Evolutionary conservation across 1,140 invertebrate species (phyloP).

Genomic region (Andricus grossulariae): DNA sequence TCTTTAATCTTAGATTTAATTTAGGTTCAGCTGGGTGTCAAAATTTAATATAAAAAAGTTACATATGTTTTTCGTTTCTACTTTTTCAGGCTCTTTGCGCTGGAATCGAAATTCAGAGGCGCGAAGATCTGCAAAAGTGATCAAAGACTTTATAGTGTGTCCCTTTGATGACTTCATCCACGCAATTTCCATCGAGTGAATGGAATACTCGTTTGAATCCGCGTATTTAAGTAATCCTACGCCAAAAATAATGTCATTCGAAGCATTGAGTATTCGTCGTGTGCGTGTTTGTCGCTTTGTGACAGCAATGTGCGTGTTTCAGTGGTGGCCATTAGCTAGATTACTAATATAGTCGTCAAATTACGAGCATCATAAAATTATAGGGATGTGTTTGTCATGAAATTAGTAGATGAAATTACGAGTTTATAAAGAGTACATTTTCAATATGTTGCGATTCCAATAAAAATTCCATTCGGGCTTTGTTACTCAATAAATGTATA

Average conservation of each 20-base stretch:
- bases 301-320: constrained; percentile 12
- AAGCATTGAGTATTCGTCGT: neutral
- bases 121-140: constrained; percentile 7
- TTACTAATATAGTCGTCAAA: constrained; percentile 29
- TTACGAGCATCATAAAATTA: constrained; percentile 21
- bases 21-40: no score
- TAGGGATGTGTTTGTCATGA: constrained; percentile 6
- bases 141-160: constrained; percentile 2
- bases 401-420: neutral
- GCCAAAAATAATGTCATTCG: constrained; percentile 5
- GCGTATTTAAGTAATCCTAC: constrained; percentile 6
- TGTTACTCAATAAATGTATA: no score
- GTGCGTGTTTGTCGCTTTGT: constrained; percentile 12
- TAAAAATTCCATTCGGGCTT: no score
- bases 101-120: no score
- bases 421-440: constrained; percentile 5
- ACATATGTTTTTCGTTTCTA: neutral
- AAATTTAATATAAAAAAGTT: no score
- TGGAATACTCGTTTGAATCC: neutral
- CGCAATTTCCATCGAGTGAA: constrained; percentile 1
- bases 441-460: no score
- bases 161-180: constrained; percentile 6
- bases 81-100: constrained; percentile 1
- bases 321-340: constrained; percentile 18
- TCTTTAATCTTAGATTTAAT: no score